Conservation (phyloP, 2,888 invertebrate species). For the Ophraella communa region DNA sequence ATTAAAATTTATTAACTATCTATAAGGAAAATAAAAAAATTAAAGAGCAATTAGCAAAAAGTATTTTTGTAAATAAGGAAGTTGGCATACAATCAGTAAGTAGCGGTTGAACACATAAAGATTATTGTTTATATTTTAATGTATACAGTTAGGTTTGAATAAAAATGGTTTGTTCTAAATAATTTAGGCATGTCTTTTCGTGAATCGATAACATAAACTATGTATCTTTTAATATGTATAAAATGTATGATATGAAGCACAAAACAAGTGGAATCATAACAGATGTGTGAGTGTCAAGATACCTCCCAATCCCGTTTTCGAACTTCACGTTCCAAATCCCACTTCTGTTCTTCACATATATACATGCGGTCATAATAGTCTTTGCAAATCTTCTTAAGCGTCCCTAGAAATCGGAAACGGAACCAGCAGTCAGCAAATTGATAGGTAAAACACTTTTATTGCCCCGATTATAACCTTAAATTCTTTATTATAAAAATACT, state of each 20-base stretch:
- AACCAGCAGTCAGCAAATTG: conserved; percentile 56
- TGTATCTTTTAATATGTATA: conserved; percentile 13
- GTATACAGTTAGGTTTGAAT: no score
- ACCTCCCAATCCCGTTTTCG: conserved; percentile 99
- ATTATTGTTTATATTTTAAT: no score
- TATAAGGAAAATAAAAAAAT: no score
- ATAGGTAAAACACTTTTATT: conserved; percentile 22
- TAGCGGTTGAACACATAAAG: no score
- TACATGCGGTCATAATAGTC: conserved; percentile 96
- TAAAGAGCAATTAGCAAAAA: no score
- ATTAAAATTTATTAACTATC: no score
- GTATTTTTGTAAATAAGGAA: no score
- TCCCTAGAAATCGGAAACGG: conserved; percentile 70
- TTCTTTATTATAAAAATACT: not conserved
- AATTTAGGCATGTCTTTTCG: no score
- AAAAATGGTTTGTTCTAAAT: no score
- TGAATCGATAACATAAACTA: not conserved
- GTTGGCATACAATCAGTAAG: no score
- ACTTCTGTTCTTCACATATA: conserved; percentile 98
- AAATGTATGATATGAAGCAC: conserved; percentile 49
- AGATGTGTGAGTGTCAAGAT: conserved; percentile 59
- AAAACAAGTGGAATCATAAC: conserved; percentile 43
- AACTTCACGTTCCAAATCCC: conserved; percentile 99
- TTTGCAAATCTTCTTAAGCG: conserved; percentile 92
- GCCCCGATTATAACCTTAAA: conserved; percentile 21